A percentile compares a stretch with the other conserved stretches of the same genome.
Evolutionary conservation across 2,113 vertebrate genomes (phyloP).

Genomic region (Carassius auratus): DNA sequence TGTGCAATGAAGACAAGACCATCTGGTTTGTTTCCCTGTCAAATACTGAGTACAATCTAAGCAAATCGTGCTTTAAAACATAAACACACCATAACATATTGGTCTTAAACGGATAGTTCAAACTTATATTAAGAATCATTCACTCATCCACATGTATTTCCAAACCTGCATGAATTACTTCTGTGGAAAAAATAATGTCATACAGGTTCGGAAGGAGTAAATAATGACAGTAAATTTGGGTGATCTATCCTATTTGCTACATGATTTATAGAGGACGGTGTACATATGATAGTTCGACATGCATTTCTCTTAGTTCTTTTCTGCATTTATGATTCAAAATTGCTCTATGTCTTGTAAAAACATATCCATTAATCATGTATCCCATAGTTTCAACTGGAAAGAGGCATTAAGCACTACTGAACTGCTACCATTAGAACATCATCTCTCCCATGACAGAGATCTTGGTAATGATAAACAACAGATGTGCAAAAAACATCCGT

Average conservation of each 20-base stretch:
- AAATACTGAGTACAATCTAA: conserved; percentile 29
- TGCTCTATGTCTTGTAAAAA: not conserved
- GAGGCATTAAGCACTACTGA: not conserved
- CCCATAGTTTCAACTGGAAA: not conserved
- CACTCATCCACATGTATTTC: not conserved
- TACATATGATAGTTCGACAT: not conserved
- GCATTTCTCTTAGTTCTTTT: not conserved
- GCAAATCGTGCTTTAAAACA: conserved; percentile 14
- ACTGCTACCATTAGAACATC: conserved; percentile 20
- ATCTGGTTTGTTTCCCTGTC: conserved; percentile 60
- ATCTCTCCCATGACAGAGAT: conserved; percentile 20
- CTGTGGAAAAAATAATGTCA: not conserved
- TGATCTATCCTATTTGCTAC: not conserved
- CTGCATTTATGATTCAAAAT: too few species aligned
- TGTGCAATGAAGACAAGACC: conserved; percentile 56
- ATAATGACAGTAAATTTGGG: not conserved
- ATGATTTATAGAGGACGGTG: not conserved
- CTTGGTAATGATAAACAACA: conserved; percentile 15
- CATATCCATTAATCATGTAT: not conserved
- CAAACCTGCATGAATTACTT: not conserved
- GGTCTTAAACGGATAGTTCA: not conserved
- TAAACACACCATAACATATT: not conserved
- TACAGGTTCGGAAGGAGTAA: not conserved
- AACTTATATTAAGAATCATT: not conserved
- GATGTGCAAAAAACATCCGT: not conserved